Evolutionary conservation across 2,888 invertebrate species (phyloP).

Genomic region (Amphipoea lucens): DNA sequence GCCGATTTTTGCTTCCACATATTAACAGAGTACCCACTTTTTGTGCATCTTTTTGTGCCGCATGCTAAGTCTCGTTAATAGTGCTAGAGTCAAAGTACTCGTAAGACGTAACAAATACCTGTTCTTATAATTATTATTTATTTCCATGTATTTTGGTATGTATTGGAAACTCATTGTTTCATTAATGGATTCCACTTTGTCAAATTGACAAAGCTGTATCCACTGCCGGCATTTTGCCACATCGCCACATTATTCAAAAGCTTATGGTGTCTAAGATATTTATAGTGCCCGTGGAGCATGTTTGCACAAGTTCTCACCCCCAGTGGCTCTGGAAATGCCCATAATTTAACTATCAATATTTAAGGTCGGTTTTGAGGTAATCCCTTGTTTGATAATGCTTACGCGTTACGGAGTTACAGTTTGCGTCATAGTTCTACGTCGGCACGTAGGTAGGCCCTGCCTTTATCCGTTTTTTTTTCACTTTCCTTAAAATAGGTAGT

Average conservation of each 20-base stretch:
- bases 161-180: conserved; percentile 42
- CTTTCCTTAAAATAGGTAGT: conserved; percentile 3
- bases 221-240: conserved; percentile 13
- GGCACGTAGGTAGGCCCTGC: background rate
- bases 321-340: conserved; percentile 27
- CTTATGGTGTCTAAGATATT: conserved; percentile 43
- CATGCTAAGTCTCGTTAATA: conserved; percentile 57
- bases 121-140: conserved; percentile 45
- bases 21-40: conserved; percentile 62
- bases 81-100: conserved; percentile 53
- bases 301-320: conserved; percentile 41
- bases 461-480: conserved; percentile 25
- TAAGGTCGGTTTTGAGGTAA: conserved; percentile 44
- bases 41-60: conserved; percentile 57
- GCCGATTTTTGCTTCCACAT: conserved; percentile 49
- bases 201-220: conserved; percentile 29
- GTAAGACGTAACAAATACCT: conserved; percentile 47
- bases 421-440: conserved; percentile 45
- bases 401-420: conserved; percentile 29
- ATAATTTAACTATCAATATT: conserved; percentile 58
- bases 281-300: conserved; percentile 13
- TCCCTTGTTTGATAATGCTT: conserved; percentile 42
- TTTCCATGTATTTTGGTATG: conserved; percentile 29
- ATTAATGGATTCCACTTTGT: conserved; percentile 49
- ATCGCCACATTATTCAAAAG: conserved; percentile 34